These are phyloP conservation scores for Darevskia nairensis DNA, from an alignment of 2,797 vertebrate genomes.

Conservation along the genomic window DNA sequence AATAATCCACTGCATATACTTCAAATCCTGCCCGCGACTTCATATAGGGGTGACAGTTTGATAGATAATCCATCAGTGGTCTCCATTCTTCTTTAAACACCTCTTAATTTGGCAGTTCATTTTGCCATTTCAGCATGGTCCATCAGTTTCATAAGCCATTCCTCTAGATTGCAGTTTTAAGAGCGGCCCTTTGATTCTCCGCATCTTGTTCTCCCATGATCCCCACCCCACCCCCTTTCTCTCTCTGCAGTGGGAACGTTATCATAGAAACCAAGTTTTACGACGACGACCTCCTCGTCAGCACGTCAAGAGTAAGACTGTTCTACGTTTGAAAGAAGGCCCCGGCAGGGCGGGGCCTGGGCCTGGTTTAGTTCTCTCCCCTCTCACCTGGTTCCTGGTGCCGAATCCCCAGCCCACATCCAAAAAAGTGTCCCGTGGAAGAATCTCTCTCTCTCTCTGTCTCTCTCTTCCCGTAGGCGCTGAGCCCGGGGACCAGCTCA, in stretches of 20 bases:
- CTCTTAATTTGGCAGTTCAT: no score
- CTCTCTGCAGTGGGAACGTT: conserved; percentile 90
- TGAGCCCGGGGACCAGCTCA: conserved; percentile 74
- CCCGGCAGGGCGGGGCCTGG: conserved; percentile 50
- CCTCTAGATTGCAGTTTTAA: no score
- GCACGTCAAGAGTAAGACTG: conserved; percentile 97
- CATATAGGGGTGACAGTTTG: no score
- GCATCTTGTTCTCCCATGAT: background rate
- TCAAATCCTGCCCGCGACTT: no score
- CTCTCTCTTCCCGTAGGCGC: conserved; percentile 60
- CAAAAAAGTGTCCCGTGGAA: conserved; percentile 60
- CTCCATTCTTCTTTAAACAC: no score
- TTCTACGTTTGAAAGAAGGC: conserved; percentile 93
- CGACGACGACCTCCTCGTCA: conserved; percentile 97
- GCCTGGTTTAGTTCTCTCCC: conserved; percentile 67
- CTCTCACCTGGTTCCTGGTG: conserved; percentile 73
- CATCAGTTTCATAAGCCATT: no score
- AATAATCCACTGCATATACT: no score
- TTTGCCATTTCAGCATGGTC: no score
- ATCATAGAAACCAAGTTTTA: conserved; percentile 99
- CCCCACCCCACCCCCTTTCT: conserved; percentile 35
- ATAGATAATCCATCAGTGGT: no score
- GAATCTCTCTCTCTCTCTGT: conserved; percentile 52
- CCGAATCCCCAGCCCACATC: conserved; percentile 63
- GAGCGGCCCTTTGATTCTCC: accelerated